A percentile compares a stretch with the other conserved stretches of the same genome.
These are phyloP conservation scores for Eospalax fontanierii DNA, from an alignment of 2,797 vertebrate genomes.

Conservation along the genomic window DNA sequence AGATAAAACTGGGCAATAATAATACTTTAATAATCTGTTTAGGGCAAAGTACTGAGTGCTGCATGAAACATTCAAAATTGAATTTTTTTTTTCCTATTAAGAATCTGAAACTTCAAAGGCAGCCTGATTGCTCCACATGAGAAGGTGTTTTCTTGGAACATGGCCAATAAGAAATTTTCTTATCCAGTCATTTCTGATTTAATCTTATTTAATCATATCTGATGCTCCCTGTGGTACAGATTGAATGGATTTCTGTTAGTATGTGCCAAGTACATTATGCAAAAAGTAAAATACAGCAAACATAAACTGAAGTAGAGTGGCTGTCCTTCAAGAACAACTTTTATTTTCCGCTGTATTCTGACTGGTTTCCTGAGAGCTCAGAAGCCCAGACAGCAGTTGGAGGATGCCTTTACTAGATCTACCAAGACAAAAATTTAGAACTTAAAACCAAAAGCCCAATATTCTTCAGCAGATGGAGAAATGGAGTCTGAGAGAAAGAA, in stretches of 20 bases:
- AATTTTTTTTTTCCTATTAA: neutral
- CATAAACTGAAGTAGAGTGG: neutral
- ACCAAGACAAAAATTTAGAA: neutral
- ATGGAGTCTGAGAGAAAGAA: neutral
- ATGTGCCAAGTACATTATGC: neutral
- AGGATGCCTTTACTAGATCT: neutral
- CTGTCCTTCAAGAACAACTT: neutral
- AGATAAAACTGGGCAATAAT: neutral
- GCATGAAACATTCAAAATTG: constrained; percentile 21
- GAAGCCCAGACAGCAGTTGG: neutral
- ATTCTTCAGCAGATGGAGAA: neutral
- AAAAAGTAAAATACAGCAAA: constrained; percentile 60
- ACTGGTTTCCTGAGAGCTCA: constrained; percentile 7
- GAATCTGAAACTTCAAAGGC: constrained; percentile 61
- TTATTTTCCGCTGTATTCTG: constrained; percentile 12
- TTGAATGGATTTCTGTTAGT: neutral
- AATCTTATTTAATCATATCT: neutral
- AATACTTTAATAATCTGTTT: neutral
- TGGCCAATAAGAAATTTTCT: constrained; percentile 12
- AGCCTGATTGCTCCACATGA: neutral
- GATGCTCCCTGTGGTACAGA: neutral
- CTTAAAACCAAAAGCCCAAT: neutral
- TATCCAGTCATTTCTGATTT: constrained; percentile 10
- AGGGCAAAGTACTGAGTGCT: neutral
- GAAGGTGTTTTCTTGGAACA: constrained; percentile 27